Conservation (phyloP, 2,797 vertebrate genomes). For the Crenichthys baileyi region DNA sequence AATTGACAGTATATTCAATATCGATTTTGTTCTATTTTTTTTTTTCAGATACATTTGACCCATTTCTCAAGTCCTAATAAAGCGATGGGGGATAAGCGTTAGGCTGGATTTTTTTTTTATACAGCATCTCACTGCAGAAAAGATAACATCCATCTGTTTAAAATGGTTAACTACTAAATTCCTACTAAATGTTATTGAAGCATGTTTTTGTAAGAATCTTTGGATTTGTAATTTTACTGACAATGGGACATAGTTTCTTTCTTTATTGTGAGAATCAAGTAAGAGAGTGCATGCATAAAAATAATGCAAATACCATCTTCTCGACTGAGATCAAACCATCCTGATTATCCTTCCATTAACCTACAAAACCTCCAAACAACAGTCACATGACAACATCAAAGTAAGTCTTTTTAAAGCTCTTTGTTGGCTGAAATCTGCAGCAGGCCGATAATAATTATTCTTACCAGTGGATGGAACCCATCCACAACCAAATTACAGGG, state of each 20-base stretch:
- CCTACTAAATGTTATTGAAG: not conserved
- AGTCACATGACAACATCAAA: conserved; percentile 72
- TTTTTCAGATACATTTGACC: too few species aligned
- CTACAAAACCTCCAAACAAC: conserved; percentile 66
- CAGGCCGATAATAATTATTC: conserved; percentile 66
- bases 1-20: too few species aligned
- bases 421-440: conserved; percentile 68
- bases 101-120: too few species aligned
- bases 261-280: not conserved
- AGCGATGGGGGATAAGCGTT: too few species aligned
- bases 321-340: conserved; percentile 63
- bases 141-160: not conserved
- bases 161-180: not conserved
- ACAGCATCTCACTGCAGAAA: not conserved
- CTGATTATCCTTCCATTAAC: conserved; percentile 76
- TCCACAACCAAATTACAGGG: conserved; percentile 65
- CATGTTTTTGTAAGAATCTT: too few species aligned
- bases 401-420: conserved; percentile 66
- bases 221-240: not conserved
- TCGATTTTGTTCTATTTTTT: too few species aligned
- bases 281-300: not conserved
- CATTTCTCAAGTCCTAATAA: too few species aligned
- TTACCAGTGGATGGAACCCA: conserved; percentile 62
- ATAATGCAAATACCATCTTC: conserved; percentile 43
- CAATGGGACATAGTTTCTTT: not conserved